Evolutionary conservation across 2,113 vertebrate species (phyloP), one percentile per base, ranked within the genome.

Genomic region (Engraulis encrasicolus): DNA sequence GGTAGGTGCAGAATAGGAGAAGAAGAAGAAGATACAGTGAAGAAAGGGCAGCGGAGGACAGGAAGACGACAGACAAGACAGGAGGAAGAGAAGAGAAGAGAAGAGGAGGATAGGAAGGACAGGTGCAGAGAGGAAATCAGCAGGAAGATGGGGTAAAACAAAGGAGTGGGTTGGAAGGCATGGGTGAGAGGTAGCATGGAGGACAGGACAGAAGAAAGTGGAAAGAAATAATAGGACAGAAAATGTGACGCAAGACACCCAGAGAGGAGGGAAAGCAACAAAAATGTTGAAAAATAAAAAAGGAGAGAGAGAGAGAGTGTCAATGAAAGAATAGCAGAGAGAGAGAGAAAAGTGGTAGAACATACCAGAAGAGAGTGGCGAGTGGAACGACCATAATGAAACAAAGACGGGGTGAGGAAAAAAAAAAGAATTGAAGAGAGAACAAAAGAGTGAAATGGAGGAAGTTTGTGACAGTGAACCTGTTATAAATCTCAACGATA

Each of bases 381-480:
- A 89, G 86, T 86, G 83, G 84, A 27, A 81, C 27, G 84, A 90
- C 88, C 84, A 87, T 88, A 87, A 45, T 83, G 1, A 85, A 74
- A 84, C 89, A 86, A 91, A 88, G 91, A 82, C 50, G 23, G 54
- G 6, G 52, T 58, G 52, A 31, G 20, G 4, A 12, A 9, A 34
- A 11, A 31, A 61, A 3, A 61, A 12, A 45, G 40, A 27, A 31
- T 31, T 66, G 19, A 83, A 20, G 40, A 74, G 14, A 31, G n/a
- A n/a, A n/a, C n/a, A n/a, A n/a, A 34, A 36, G 19, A 9, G 31
- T 2, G 34, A 74, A 74, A 74, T 4, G 34, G 58, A 61, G 58
- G 23, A 66, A 23, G 58, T 82, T n/a, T 66, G 58, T n/a, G 9
- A 9, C 58, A 66, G 0, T 11, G 27, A 61, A 61, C 54, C 54